Evolutionary conservation across 2,113 vertebrate genomes (phyloP), one percentile per base, ranked within the genome.

Genomic region (Atlantisia rogersi): DNA sequence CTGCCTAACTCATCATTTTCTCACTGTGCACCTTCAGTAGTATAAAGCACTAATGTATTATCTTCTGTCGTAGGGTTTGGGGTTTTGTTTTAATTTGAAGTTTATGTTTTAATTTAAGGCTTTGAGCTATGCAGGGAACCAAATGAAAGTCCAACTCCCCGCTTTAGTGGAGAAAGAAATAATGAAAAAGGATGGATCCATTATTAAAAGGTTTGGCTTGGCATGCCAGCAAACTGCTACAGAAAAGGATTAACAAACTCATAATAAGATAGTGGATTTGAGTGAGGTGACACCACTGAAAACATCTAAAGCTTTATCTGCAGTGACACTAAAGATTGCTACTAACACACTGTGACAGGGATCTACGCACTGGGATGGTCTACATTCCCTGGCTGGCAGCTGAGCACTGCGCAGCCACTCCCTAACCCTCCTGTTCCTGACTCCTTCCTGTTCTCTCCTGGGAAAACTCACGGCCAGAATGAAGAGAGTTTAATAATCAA

Each of bases 131-230:
- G 97, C 98, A 90, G 99, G 99, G 94, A 98, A 98, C 95, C 98
- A 98, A 96, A 96, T 98, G 94, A 98, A 98, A 95, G 95, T 98
- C 60, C 98, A 98, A 31, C 95, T 98, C 46, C 98, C 99, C 50
- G 97, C 98, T 97, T 98, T 99, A 98, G 98, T 99, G 97, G 99
- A 99, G 97, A 98, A 97, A 71, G 98, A 99, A 95, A 87, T 99
- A 95, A 92, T 98, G 80, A 99, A 98, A 98, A 98, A 99, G 52
- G 99, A 99, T 74, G 99, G 99, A 97, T 99, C 99, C 62, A 87
- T 99, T 96, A 96, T 99, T 95, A 99, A 98, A 99, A 99, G 99
- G 99, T 99, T 98, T 98, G 99, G 82, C 75, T 85, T 95, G 88
- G 97, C 98, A 98, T 98, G 98, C 44, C 60, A 77, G 13, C 94